Conservation (phyloP, 2,113 vertebrate genomes). For the Microtus ochrogaster region DNA sequence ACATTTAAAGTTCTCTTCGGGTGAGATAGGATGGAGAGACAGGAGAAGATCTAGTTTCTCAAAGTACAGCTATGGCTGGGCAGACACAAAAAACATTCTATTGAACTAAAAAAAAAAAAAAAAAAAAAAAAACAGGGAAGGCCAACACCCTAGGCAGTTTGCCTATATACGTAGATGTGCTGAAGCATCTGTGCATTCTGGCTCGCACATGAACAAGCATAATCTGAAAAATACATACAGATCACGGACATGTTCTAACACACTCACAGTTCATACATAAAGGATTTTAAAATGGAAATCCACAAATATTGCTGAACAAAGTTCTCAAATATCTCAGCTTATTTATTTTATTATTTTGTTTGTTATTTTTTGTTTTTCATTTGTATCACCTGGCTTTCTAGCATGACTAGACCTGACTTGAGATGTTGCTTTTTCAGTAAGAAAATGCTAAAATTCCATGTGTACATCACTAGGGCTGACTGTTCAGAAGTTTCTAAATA, state of each 20-base stretch:
- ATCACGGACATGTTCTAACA: neutral
- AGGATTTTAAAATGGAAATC: neutral
- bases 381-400: neutral
- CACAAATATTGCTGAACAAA: neutral
- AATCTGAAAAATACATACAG: neutral
- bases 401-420: neutral
- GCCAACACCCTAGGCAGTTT: neutral
- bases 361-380: neutral
- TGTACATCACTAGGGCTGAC: neutral
- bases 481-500: neutral
- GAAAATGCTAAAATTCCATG: neutral
- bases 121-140: neutral
- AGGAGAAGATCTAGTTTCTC: neutral
- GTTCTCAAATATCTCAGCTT: neutral
- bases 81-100: neutral
- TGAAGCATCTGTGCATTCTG: neutral
- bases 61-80: neutral
- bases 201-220: neutral
- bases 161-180: neutral
- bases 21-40: neutral
- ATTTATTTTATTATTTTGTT: neutral
- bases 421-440: neutral
- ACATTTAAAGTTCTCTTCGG: neutral
- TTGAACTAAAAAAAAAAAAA: neutral
- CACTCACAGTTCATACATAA: neutral